Conservation (phyloP, 2,113 vertebrate genomes). For the Perca flavescens region DNA sequence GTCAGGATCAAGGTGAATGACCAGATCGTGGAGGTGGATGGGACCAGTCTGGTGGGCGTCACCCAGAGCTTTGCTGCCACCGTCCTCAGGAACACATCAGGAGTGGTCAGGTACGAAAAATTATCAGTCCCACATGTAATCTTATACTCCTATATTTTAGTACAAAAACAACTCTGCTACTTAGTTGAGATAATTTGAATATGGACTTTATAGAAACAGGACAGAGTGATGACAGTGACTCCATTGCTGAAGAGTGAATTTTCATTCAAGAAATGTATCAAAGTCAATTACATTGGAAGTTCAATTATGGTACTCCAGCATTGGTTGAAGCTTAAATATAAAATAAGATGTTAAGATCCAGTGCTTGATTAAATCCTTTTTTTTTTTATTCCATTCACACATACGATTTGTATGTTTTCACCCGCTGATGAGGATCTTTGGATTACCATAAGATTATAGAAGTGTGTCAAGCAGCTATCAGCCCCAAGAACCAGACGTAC, state of each 20-base stretch:
- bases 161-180: neutral
- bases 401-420: conserved; percentile 17
- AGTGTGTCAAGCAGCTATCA: conserved; percentile 47
- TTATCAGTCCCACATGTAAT: neutral
- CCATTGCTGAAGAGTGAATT: neutral
- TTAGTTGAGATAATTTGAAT: neutral
- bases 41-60: conserved; percentile 97
- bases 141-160: neutral
- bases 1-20: conserved; percentile 97
- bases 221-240: neutral
- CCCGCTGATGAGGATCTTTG: conserved; percentile 35
- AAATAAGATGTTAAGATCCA: neutral
- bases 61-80: conserved; percentile 99
- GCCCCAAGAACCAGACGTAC: neutral
- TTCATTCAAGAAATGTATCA: neutral
- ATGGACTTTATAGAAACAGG: neutral
- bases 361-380: neutral
- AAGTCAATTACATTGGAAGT: neutral
- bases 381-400: neutral
- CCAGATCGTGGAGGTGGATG: conserved; percentile 98
- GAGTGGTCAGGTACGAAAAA: conserved; percentile 91
- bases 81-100: conserved; percentile 97
- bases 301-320: neutral
- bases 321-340: neutral
- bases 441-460: conserved; percentile 50